Conservation (phyloP, 2,113 vertebrate genomes). For the Ptilonorhynchus violaceus region DNA sequence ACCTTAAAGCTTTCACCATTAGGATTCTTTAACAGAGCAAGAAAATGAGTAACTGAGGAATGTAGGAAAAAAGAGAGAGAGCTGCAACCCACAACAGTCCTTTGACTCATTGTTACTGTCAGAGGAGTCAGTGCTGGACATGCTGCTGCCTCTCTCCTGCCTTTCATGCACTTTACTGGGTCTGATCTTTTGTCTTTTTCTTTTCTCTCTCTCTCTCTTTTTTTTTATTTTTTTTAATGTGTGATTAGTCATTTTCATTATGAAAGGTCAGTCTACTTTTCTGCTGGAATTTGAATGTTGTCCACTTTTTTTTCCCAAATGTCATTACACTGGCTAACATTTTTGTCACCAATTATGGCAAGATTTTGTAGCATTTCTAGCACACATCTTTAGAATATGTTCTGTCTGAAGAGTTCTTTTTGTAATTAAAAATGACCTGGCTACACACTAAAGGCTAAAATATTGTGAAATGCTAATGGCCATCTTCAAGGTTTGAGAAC, state of each 20-base stretch:
- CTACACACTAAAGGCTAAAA: not conserved
- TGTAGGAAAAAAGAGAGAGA: not conserved
- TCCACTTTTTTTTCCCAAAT: conserved; percentile 49
- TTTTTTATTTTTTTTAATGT: not conserved
- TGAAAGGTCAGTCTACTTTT: conserved; percentile 54
- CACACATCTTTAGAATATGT: not conserved
- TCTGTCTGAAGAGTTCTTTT: conserved; percentile 22
- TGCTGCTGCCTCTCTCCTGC: not conserved
- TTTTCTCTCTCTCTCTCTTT: not conserved
- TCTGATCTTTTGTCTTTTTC: not conserved
- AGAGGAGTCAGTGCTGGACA: not conserved
- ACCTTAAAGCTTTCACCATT: conserved; percentile 10
- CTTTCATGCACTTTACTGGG: not conserved
- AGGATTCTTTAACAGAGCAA: conserved; percentile 14
- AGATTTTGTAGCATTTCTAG: conserved; percentile 46
- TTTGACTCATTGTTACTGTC: not conserved
- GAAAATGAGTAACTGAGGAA: conserved; percentile 16
- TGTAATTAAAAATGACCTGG: conserved; percentile 24
- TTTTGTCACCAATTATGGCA: conserved; percentile 43
- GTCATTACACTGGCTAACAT: conserved; percentile 48
- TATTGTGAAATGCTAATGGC: not conserved
- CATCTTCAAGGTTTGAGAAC: not conserved
- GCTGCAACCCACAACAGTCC: not conserved
- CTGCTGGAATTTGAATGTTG: conserved; percentile 45
- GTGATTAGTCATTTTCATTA: conserved; percentile 46